phyloP scores from a whole-genome alignment of 2,113 vertebrate species.

The Malurus alboscapulatus region DNA sequence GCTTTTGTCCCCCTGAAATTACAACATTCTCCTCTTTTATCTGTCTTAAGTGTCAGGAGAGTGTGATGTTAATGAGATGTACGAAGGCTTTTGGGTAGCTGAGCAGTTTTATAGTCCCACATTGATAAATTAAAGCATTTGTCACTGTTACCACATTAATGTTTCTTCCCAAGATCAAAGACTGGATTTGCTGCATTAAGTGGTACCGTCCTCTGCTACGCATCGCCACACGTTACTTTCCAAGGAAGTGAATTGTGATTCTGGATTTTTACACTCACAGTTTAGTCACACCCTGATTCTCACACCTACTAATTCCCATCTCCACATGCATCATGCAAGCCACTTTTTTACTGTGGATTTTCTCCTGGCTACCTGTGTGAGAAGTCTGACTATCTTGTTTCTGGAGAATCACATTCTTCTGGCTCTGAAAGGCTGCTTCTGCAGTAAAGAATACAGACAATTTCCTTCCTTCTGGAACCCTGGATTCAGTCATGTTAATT shows the following conservation, averaged over 20 bases:
- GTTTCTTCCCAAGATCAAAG: constrained; percentile 42
- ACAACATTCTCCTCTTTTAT: constrained; percentile 26
- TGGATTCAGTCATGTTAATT: neutral
- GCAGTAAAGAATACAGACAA: neutral
- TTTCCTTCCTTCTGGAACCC: neutral
- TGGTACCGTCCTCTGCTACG: neutral
- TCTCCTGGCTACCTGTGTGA: neutral
- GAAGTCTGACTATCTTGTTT: neutral
- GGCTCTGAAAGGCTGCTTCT: neutral
- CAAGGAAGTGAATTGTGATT: neutral
- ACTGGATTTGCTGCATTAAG: neutral
- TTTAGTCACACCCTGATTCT: neutral
- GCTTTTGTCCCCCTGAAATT: constrained; percentile 21
- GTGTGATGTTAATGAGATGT: constrained; percentile 26
- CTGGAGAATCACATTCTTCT: neutral
- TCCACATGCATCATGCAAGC: neutral
- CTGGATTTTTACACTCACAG: neutral
- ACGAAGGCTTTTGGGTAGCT: constrained; percentile 31
- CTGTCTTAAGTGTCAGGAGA: neutral
- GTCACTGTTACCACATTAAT: constrained; percentile 16
- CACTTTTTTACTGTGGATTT: neutral
- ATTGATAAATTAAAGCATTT: constrained; percentile 46
- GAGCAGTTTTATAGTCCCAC: constrained; percentile 38
- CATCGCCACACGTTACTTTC: neutral
- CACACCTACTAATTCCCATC: neutral